phyloP scores from a whole-genome alignment of 2,113 vertebrate genomes.

The Callochromis pleurospilus region DNA sequence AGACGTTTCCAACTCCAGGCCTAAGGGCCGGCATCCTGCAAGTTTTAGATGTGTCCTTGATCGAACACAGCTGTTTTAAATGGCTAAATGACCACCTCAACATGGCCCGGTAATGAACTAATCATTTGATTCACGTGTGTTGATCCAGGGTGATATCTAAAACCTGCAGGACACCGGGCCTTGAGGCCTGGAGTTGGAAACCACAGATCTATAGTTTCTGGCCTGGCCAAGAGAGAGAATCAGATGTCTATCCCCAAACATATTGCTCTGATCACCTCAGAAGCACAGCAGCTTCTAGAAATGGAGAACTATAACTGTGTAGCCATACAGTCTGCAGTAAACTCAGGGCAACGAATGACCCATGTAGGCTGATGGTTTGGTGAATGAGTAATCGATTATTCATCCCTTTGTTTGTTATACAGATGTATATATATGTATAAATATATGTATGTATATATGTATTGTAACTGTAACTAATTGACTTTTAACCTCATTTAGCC shows the following conservation, averaged over 20 bases:
- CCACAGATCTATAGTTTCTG: neutral
- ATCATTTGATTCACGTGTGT: neutral
- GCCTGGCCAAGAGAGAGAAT: neutral
- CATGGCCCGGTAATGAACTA: neutral
- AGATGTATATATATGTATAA: neutral
- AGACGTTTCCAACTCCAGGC: neutral
- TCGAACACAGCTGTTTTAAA: neutral
- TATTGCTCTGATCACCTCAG: slow-evolving; percentile 38
- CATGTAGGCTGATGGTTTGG: neutral
- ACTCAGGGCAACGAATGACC: neutral
- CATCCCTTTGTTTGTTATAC: neutral
- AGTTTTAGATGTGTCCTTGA: neutral
- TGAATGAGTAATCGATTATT: slow-evolving; percentile 12
- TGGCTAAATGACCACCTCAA: neutral
- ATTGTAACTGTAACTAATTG: neutral
- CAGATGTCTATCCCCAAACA: slow-evolving; percentile 16
- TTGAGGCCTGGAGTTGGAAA: neutral
- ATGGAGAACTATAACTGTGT: neutral
- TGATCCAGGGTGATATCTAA: neutral
- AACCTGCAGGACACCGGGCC: neutral
- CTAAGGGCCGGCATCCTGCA: neutral
- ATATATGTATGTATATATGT: neutral
- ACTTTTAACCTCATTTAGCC: neutral
- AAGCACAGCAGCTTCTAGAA: slow-evolving; percentile 1
- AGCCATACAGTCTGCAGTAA: slow-evolving; percentile 9